Conservation (phyloP, 92 coral and sea anemone genomes). For the Phenganax marumi region DNA sequence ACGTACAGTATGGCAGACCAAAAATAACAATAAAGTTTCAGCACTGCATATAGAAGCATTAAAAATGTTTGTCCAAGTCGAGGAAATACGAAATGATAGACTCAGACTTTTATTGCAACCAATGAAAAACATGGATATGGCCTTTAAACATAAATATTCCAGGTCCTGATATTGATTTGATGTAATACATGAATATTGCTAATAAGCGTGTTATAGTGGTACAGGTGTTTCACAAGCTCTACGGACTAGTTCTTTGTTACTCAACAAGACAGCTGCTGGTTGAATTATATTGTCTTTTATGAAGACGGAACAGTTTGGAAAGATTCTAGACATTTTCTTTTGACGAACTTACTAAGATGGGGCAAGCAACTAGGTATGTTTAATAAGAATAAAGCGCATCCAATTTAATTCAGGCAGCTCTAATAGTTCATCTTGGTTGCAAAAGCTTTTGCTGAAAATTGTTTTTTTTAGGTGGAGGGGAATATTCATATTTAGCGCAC, state of each 20-base stretch:
- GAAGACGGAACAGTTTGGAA: neutral
- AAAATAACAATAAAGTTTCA: neutral
- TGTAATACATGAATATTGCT: neutral
- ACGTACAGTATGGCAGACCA: neutral
- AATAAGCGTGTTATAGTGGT: neutral
- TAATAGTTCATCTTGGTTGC: too few species aligned
- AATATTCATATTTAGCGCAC: too few species aligned
- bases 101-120: neutral
- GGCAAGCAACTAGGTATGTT: slow-evolving; percentile 8
- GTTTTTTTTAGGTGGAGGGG: too few species aligned
- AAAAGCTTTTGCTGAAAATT: too few species aligned
- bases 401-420: too few species aligned
- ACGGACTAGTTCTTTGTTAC: slow-evolving; percentile 12
- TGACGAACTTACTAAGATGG: neutral
- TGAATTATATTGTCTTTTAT: neutral
- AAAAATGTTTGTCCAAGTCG: neutral
- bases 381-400: neutral
- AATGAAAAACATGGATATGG: neutral
- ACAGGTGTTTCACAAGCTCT: slow-evolving; percentile 1
- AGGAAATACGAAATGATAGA: neutral
- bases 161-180: neutral
- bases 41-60: neutral
- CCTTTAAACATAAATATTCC: neutral
- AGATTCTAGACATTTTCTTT: neutral
- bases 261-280: slow-evolving; percentile 5